Conservation (phyloP, 2,797 vertebrate genomes). For the Numenius phaeopus region DNA sequence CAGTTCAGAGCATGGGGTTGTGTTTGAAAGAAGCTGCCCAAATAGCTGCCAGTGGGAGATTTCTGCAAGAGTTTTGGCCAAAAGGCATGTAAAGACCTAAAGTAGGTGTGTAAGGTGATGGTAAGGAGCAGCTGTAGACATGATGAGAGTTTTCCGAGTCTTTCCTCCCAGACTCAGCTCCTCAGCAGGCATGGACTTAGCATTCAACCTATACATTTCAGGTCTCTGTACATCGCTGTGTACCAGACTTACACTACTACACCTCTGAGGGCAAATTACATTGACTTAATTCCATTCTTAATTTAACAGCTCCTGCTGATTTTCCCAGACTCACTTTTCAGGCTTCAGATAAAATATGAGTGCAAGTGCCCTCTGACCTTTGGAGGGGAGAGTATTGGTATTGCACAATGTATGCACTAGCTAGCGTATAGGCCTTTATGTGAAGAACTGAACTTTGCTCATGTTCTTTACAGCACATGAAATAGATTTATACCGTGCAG, state of each 20-base stretch:
- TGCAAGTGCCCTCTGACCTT: neutral
- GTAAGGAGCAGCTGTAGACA: neutral
- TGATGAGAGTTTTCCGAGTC: neutral
- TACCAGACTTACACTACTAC: neutral
- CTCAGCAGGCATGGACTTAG: neutral
- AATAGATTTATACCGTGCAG: neutral
- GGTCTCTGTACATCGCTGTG: neutral
- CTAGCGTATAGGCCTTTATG: neutral
- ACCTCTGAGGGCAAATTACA: neutral
- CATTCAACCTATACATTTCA: neutral
- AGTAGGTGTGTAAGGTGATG: accelerated
- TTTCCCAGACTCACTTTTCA: neutral
- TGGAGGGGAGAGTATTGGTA: neutral
- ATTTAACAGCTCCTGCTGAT: neutral
- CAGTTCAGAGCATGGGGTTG: accelerated
- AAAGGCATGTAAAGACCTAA: accelerated
- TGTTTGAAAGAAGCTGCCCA: accelerated
- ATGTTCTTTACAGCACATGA: neutral
- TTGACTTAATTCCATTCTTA: neutral
- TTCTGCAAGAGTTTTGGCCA: neutral
- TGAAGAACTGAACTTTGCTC: neutral
- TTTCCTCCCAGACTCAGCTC: neutral
- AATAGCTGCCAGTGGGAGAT: neutral
- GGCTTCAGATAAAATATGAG: neutral
- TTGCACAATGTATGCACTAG: neutral